Conservation (phyloP, 2,888 invertebrate species). For the Nesidiocoris tenuis region DNA sequence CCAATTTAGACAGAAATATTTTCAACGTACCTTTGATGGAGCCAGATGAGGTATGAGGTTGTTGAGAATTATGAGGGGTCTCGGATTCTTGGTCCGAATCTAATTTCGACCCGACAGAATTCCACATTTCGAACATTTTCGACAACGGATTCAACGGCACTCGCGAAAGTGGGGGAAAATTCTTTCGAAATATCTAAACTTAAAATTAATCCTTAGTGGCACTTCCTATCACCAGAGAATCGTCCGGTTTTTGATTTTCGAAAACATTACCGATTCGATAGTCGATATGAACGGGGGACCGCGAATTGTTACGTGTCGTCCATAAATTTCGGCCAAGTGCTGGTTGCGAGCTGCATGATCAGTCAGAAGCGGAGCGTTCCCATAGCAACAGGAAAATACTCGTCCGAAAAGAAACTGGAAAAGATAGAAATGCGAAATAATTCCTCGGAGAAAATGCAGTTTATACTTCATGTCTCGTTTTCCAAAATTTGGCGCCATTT, state of each 20-base stretch:
- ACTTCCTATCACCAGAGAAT: neutral
- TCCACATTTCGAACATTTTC: conserved; percentile 79
- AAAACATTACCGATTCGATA: neutral
- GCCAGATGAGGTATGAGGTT: conserved; percentile 77
- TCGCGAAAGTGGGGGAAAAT: no score
- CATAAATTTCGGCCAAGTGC: conserved; percentile 22
- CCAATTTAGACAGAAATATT: no score
- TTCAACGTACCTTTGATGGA: conserved; percentile 72
- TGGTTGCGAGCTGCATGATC: conserved; percentile 20
- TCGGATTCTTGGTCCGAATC: conserved; percentile 61
- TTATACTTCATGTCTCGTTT: no score
- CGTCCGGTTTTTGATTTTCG: neutral
- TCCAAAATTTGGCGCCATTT: neutral
- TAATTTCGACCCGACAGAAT: conserved; percentile 72
- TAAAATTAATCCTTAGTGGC: neutral
- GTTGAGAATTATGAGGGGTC: conserved; percentile 60
- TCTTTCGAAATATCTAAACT: no score
- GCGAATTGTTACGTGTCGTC: conserved; percentile 33
- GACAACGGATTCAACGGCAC: neutral
- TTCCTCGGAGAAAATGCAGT: no score
- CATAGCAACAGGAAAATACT: neutral
- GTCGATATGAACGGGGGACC: no score
- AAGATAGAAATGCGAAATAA: conserved; percentile 3
- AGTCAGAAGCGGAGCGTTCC: neutral
- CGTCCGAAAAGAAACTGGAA: neutral